Evolutionary conservation across 2,888 invertebrate species (phyloP).

Genomic region (Achlya flavicornis): DNA sequence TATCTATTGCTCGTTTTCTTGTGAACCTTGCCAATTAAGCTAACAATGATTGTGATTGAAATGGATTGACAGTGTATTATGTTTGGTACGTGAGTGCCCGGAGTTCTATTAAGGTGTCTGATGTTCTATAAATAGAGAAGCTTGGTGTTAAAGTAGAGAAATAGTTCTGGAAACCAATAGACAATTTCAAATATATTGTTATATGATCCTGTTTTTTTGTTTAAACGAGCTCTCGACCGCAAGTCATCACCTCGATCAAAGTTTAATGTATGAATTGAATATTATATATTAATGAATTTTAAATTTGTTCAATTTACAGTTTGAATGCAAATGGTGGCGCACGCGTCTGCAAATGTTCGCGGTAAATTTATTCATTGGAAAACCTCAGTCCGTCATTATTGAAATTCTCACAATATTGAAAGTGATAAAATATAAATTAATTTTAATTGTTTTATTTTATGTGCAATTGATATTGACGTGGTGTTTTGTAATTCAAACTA

Average conservation of each 20-base stretch:
- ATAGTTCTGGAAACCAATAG: background rate
- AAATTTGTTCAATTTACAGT: constrained; percentile 66
- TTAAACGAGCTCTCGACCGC: background rate
- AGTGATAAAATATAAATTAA: constrained; percentile 27
- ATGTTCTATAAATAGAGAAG: background rate
- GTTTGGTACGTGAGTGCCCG: background rate
- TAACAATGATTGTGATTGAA: constrained; percentile 11
- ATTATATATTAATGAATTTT: too few species aligned
- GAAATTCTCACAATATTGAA: constrained; percentile 25
- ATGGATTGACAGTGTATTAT: constrained; percentile 2
- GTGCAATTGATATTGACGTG: background rate
- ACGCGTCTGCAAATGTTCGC: constrained; percentile 26
- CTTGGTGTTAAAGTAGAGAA: background rate
- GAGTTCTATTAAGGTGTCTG: background rate
- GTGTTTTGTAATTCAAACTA: too few species aligned
- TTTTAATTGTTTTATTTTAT: constrained; percentile 12
- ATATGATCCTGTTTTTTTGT: background rate
- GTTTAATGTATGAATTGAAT: constrained; percentile 53
- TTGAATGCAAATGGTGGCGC: constrained; percentile 54
- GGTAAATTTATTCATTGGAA: constrained; percentile 73
- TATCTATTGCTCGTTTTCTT: constrained; percentile 10
- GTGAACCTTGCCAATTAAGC: constrained; percentile 11
- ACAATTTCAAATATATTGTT: background rate
- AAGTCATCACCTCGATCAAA: constrained; percentile 5
- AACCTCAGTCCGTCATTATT: constrained; percentile 38